These are phyloP conservation scores for Malaclemys terrapin DNA, from an alignment of 2,113 vertebrate genomes.

Conservation along the genomic window DNA sequence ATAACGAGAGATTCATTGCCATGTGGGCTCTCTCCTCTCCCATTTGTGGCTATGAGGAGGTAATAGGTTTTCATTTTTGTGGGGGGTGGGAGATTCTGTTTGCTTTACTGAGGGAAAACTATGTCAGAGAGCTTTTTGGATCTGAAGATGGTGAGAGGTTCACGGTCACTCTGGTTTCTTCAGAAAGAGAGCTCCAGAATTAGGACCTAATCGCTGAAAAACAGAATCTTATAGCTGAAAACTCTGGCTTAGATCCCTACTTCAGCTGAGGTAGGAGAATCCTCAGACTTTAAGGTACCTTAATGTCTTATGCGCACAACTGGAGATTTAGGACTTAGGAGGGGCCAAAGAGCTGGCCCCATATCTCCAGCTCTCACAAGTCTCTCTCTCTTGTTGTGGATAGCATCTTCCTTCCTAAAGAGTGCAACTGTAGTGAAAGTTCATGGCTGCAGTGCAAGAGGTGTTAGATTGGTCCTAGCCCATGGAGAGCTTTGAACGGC, in stretches of 20 bases:
- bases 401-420: background rate
- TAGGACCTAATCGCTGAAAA: background rate
- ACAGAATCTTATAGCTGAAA: background rate
- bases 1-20: background rate
- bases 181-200: background rate
- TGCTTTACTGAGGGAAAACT: background rate
- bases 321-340: background rate
- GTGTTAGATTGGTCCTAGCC: background rate
- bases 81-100: background rate
- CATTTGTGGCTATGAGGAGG: rapidly evolving
- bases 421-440: background rate
- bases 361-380: background rate
- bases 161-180: background rate
- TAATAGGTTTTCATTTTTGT: background rate
- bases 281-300: background rate
- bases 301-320: background rate
- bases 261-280: background rate
- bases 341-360: rapidly evolving
- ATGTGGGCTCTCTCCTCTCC: background rate
- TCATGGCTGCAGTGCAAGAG: background rate
- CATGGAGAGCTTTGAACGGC: background rate
- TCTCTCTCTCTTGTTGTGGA: background rate
- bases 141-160: background rate
- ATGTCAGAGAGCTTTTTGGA: background rate
- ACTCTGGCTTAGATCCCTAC: background rate